phyloP scores from a whole-genome alignment of 2,888 invertebrate species.

The Pseudococcus jackbeardsleyi region DNA sequence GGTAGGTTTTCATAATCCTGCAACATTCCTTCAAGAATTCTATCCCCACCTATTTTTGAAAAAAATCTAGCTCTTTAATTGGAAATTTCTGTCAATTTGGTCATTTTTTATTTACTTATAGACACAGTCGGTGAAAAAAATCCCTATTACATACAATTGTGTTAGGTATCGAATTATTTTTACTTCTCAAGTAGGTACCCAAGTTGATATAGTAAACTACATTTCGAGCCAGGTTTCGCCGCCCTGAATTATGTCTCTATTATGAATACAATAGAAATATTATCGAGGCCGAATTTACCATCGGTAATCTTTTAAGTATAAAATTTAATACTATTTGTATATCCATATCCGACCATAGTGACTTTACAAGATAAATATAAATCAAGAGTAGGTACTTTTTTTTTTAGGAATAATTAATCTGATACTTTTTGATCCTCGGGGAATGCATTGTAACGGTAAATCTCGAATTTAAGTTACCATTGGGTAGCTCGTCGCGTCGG shows the following conservation, averaged over 20 bases:
- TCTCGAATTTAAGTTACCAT: constrained; percentile 41
- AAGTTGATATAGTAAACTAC: neutral
- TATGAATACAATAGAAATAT: constrained; percentile 53
- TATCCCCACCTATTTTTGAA: neutral
- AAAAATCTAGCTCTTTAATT: neutral
- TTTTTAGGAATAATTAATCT: constrained; percentile 38
- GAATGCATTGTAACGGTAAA: constrained; percentile 49
- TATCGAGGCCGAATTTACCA: constrained; percentile 3
- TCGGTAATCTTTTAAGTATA: constrained; percentile 29
- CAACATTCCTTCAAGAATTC: neutral
- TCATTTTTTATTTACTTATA: too few relatives aligned
- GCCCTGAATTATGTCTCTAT: constrained; percentile 49
- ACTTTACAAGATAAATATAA: constrained; percentile 31
- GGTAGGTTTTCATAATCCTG: too few relatives aligned
- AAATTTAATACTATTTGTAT: constrained; percentile 53
- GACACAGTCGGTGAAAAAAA: too few relatives aligned
- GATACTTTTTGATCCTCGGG: constrained; percentile 42
- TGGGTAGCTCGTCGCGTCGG: neutral
- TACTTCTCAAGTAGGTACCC: neutral
- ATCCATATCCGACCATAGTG: constrained; percentile 9
- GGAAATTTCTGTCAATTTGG: neutral
- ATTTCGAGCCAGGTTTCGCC: constrained; percentile 1
- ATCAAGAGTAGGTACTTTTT: constrained; percentile 13
- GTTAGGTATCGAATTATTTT: neutral
- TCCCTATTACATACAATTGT: too few relatives aligned